A percentile compares a stretch with the other conserved stretches of the same genome.
phyloP scores from a whole-genome alignment of 1,140 invertebrate species.

The Pseudomyrmex pallidus region DNA sequence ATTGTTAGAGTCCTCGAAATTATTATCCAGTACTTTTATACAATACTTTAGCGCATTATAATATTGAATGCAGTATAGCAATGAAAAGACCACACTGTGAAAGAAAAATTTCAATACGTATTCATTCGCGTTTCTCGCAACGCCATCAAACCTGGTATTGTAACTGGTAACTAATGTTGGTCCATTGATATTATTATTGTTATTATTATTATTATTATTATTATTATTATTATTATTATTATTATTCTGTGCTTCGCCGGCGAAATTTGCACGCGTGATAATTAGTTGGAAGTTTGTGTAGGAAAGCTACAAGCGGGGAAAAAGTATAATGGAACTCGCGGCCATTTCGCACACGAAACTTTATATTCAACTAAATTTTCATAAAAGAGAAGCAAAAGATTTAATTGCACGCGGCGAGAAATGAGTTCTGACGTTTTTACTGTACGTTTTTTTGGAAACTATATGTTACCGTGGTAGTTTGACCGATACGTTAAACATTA shows the following conservation, averaged over 20 bases:
- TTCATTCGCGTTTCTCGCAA: not conserved
- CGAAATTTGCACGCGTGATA: conserved; percentile 34
- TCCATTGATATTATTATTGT: not conserved
- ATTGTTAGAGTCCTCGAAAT: not conserved
- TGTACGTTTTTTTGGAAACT: not conserved
- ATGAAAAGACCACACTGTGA: too few species aligned
- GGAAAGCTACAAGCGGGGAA: conserved; percentile 11
- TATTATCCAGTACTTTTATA: not conserved
- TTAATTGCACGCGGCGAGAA: not conserved
- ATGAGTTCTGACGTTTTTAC: not conserved
- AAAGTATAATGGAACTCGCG: conserved; percentile 40
- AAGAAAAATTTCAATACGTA: not conserved
- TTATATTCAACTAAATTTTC: conserved; percentile 37
- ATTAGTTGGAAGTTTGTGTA: conserved; percentile 39
- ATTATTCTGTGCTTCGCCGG: conserved; percentile 12
- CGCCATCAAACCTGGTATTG: not conserved
- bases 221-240: not conserved
- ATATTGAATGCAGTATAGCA: not conserved
- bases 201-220: too few species aligned
- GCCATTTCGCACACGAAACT: conserved; percentile 35
- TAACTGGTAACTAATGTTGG: conserved; percentile 25
- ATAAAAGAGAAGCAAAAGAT: conserved; percentile 36
- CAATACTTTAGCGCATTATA: not conserved
- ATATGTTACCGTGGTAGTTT: not conserved
- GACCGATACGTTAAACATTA: not conserved